Conservation (phyloP, 2,888 invertebrate species). For the Ptychoptera contaminata region DNA sequence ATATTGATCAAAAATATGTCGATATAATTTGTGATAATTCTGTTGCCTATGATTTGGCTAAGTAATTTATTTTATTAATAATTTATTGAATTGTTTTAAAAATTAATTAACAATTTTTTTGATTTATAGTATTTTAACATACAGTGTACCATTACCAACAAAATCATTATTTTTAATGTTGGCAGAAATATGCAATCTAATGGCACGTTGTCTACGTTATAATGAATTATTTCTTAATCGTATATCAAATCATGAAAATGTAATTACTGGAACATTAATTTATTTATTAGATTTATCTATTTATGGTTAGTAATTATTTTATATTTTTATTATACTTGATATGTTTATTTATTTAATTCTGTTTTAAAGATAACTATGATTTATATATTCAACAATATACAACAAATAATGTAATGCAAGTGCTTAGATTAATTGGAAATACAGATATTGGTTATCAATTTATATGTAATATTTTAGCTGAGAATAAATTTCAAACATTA, state of each 20-base stretch:
- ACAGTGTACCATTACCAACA: constrained; percentile 18
- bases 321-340: neutral
- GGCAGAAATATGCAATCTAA: constrained; percentile 21
- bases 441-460: constrained; percentile 6
- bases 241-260: constrained; percentile 21
- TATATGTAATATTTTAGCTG: neutral
- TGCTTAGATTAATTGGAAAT: constrained; percentile 3
- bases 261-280: constrained; percentile 9
- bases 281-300: constrained; percentile 8
- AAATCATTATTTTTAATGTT: constrained; percentile 15
- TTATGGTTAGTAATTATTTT: constrained; percentile 7
- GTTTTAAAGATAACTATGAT: neutral
- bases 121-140: constrained; percentile 1
- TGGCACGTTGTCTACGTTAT: constrained; percentile 16
- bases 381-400: neutral
- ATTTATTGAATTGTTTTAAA: neutral
- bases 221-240: constrained; percentile 18
- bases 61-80: too few species aligned
- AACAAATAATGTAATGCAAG: constrained; percentile 3
- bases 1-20: constrained; percentile 5
- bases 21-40: constrained; percentile 1
- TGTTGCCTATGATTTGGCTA: too few species aligned
- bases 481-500: neutral
- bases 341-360: too few species aligned
- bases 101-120: neutral